Conservation (phyloP, 2,888 invertebrate species). For the Hetaerina titia region DNA sequence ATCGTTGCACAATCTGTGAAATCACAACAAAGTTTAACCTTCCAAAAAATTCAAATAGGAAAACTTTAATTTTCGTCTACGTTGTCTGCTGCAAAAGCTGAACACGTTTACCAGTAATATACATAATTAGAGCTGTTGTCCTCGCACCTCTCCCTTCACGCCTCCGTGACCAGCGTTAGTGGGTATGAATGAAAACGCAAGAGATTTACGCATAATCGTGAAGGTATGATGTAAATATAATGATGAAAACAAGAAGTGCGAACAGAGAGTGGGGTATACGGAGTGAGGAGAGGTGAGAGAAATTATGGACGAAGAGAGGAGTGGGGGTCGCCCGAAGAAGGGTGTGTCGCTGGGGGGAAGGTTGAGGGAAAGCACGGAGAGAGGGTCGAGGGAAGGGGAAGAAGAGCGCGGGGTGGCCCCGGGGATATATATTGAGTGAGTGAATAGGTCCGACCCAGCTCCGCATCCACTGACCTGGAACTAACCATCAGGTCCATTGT, state of each 20-base stretch:
- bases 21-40: too few relatives aligned
- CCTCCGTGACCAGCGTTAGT: too few relatives aligned
- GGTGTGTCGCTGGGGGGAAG: constrained; percentile 32
- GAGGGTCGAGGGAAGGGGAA: background rate
- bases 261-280: background rate
- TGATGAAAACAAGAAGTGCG: background rate
- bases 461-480: constrained; percentile 58
- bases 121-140: too few relatives aligned
- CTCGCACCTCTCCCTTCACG: too few relatives aligned
- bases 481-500: constrained; percentile 67
- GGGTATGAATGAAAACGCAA: too few relatives aligned
- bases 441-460: constrained; percentile 37
- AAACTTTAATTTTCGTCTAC: too few relatives aligned
- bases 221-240: background rate
- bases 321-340: constrained; percentile 13
- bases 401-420: background rate
- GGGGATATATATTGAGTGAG: constrained; percentile 39
- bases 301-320: constrained; percentile 32
- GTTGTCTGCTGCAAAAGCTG: too few relatives aligned
- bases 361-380: constrained; percentile 66
- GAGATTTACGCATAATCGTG: background rate
- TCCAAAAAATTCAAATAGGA: too few relatives aligned
- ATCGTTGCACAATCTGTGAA: too few relatives aligned
- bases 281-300: background rate
- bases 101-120: too few relatives aligned